phyloP scores from a whole-genome alignment of 2,888 invertebrate species.

The Masnerella sp. region DNA sequence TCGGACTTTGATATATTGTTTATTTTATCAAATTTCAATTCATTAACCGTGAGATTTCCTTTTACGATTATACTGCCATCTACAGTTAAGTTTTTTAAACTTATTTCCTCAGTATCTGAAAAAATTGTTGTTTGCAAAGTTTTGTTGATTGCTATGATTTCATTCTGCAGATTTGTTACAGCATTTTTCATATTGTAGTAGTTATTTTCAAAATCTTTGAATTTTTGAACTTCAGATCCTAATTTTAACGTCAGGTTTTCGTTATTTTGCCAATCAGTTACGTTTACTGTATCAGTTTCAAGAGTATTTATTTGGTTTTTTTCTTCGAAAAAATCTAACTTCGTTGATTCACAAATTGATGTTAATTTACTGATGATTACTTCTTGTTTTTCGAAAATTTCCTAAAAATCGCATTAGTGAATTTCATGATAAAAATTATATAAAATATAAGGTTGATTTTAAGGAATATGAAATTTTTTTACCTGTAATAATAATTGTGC shows the following conservation, averaged over 20 bases:
- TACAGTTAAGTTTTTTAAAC: slow-evolving; percentile 64
- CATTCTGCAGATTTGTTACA: background rate
- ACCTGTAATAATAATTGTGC: slow-evolving; percentile 73
- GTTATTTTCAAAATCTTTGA: too few species aligned
- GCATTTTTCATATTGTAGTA: too few species aligned
- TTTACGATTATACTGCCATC: slow-evolving; percentile 71
- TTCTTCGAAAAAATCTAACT: too few species aligned
- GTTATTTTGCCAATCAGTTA: too few species aligned
- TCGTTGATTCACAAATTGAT: slow-evolving; percentile 56
- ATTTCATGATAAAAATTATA: too few species aligned
- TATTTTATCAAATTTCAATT: slow-evolving; percentile 67
- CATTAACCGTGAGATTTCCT: slow-evolving; percentile 67
- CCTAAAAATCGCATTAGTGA: too few species aligned
- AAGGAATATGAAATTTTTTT: background rate
- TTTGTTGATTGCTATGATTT: slow-evolving; percentile 48
- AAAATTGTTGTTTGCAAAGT: slow-evolving; percentile 55
- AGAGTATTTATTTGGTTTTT: too few species aligned
- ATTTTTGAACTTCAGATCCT: too few species aligned
- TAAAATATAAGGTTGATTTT: slow-evolving; percentile 36
- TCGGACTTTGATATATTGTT: slow-evolving; percentile 67
- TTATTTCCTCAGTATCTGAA: slow-evolving; percentile 29
- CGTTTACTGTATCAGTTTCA: too few species aligned
- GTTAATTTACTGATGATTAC: slow-evolving; percentile 63
- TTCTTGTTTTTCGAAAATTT: slow-evolving; percentile 65
- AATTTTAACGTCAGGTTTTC: too few species aligned